Base-by-base conservation (phyloP, 1,140 invertebrate species). In the Caenorhabditis inopinata region DNA sequence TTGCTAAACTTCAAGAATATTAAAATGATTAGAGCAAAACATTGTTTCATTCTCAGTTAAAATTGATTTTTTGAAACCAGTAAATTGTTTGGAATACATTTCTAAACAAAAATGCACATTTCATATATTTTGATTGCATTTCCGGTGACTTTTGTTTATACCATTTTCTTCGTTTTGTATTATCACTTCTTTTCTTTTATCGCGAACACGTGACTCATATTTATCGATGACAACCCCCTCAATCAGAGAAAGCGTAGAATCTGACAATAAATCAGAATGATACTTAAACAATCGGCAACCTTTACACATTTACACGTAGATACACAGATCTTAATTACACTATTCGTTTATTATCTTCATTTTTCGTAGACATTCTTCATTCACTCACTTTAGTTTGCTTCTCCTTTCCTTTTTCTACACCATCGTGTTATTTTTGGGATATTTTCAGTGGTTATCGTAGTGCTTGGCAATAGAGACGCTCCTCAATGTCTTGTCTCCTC, bases 291-390 rank as follows among this genome's bases (percentile, higher is more conserved):
- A 32, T 68, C 58, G 38, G 35, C 16, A 29, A 42, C 58, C 35
- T n/a, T n/a, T n/a, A n/a, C n/a, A 68, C 58, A 29, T 68, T 68
- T 68, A 42, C 58, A 68, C 32, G 38, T 21, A 42, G 12, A 23
- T 32, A 68, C 14, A 58, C 25, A 29, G 32, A 68, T 38, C 58
- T 29, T 38, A 68, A 68, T 68, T 68, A 68, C 58, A 68, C 58
- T 38, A n/a, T 58, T 58, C 32, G 51, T 58, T 32, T 14, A 58
- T 62, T n/a, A 68, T 68, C 23, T 51, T 11, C n/a, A 68, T 68
- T 38, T 68, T 38, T 68, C 35, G 29, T 38, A 16, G 21, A 11
- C 38, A 5, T 68, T 38, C 48, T 9, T 14, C 18, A 5, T 68
- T 38, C n/a, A 18, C 14, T 42, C 38, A 42, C 14, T n/a, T 42